Percentiles rank a stretch among this genome's conserved stretches.
Evolutionary conservation across 2,113 vertebrate species (phyloP).

Genomic region (Bubo bubo): DNA sequence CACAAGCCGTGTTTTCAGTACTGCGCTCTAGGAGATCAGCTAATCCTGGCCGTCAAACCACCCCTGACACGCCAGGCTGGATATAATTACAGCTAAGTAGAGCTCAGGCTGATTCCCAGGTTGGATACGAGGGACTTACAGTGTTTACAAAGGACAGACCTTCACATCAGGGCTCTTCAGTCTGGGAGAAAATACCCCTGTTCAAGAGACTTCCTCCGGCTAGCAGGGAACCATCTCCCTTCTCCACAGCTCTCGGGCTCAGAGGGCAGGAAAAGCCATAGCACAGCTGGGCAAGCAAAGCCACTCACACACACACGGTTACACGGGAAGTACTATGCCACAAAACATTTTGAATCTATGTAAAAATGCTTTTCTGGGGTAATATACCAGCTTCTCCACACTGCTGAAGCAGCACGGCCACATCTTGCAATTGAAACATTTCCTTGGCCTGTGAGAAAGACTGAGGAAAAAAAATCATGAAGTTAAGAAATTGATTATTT

Average conservation of each 20-base stretch:
- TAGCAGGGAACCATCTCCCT: background rate
- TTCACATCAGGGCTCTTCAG: background rate
- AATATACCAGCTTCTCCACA: background rate
- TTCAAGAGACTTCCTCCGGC: background rate
- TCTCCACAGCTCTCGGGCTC: background rate
- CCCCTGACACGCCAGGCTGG: background rate
- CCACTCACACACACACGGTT: background rate
- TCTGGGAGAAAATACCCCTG: background rate
- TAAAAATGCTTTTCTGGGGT: background rate
- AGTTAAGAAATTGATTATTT: background rate
- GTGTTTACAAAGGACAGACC: background rate
- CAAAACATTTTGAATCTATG: background rate
- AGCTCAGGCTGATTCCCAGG: background rate
- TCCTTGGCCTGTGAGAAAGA: background rate
- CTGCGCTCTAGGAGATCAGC: background rate
- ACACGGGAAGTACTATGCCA: accelerated
- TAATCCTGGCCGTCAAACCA: background rate
- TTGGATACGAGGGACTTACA: background rate
- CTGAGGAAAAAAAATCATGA: background rate
- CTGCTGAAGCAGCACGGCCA: background rate
- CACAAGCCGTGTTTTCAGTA: background rate
- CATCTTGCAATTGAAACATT: background rate
- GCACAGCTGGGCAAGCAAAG: background rate
- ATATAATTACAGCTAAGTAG: background rate
- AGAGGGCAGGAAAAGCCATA: background rate